Evolutionary conservation across 2,113 vertebrate species (phyloP).

Genomic region (Mirounga angustirostris): DNA sequence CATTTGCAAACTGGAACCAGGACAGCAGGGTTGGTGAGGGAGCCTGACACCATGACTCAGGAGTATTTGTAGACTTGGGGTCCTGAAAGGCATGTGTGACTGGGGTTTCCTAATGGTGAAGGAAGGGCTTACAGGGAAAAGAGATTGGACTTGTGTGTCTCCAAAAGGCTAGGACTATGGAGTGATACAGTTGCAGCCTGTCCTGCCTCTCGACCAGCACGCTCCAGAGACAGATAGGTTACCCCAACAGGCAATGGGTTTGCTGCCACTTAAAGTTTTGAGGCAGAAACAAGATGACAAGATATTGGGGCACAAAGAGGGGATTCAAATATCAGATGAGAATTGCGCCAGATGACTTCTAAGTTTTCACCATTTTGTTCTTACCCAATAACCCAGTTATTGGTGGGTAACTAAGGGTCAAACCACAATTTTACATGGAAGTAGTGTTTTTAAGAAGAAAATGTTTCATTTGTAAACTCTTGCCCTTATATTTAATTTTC

Average conservation of each 20-base stretch:
- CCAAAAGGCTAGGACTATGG: background rate
- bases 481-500: slow-evolving; percentile 42
- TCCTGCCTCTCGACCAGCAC: background rate
- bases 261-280: background rate
- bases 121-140: background rate
- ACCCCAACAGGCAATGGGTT: background rate
- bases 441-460: background rate
- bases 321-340: background rate
- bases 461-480: background rate
- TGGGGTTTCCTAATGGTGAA: background rate
- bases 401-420: background rate
- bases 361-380: background rate
- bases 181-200: background rate
- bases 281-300: background rate
- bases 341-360: background rate
- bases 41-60: background rate
- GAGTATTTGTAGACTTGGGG: background rate
- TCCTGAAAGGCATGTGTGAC: background rate
- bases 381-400: background rate
- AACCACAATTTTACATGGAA: background rate
- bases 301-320: background rate
- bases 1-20: background rate
- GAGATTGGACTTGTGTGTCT: background rate
- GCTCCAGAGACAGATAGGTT: background rate
- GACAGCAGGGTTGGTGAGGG: background rate